Conservation (phyloP, 2,888 invertebrate species). For the Epistrophella euchroma region DNA sequence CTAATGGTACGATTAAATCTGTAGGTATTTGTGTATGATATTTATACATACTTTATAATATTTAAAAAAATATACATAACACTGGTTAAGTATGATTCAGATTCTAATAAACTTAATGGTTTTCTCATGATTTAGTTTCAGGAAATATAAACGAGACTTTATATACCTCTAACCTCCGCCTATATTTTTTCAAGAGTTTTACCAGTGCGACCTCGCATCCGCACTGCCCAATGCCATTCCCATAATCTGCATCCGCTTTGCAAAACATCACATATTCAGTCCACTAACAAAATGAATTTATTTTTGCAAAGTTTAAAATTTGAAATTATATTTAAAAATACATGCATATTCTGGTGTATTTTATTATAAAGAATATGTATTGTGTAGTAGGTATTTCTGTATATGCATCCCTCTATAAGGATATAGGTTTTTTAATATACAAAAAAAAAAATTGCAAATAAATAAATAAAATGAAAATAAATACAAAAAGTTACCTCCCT, state of each 20-base stretch:
- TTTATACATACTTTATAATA: too few relatives aligned
- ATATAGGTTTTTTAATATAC: conserved; percentile 39
- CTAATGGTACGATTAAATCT: too few relatives aligned
- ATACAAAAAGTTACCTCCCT: conserved; percentile 62
- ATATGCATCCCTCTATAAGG: conserved; percentile 33
- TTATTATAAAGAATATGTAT: conserved; percentile 57
- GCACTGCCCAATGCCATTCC: not conserved
- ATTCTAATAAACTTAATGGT: conserved; percentile 23
- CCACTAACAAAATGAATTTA: conserved; percentile 62
- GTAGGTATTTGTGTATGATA: too few relatives aligned
- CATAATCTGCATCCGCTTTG: conserved; percentile 21
- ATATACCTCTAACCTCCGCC: not conserved
- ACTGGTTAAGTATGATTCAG: not conserved
- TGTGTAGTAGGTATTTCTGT: not conserved
- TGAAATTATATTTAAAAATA: conserved; percentile 65
- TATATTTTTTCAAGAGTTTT: not conserved
- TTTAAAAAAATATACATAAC: not conserved
- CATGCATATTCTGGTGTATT: conserved; percentile 62
- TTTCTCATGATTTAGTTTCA: not conserved
- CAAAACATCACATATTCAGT: conserved; percentile 25
- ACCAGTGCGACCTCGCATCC: conserved; percentile 20
- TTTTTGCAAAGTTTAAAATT: conserved; percentile 66
- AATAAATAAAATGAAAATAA: conserved; percentile 45
- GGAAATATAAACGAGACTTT: not conserved
- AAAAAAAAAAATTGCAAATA: conserved; percentile 19